Evolutionary conservation across 2,888 invertebrate genomes (phyloP).

Genomic region (Chrysomela aeneicollis): DNA sequence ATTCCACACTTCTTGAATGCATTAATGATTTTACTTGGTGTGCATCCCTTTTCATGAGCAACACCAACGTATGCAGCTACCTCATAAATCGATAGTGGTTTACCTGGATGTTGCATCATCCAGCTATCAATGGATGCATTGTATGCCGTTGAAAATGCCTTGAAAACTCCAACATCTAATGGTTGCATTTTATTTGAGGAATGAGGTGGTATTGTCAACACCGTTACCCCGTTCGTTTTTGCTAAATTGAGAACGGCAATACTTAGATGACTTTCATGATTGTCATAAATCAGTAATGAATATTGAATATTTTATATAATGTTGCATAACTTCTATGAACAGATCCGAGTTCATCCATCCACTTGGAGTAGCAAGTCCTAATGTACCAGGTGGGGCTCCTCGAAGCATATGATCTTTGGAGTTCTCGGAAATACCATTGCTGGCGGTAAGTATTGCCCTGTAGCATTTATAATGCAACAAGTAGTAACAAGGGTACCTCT

Average conservation of each 20-base stretch:
- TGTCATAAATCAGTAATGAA: neutral
- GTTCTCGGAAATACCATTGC: conserved; percentile 24
- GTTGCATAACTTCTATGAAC: conserved; percentile 18
- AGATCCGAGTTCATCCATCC: conserved; percentile 24
- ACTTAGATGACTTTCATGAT: neutral
- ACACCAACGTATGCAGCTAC: conserved; percentile 53
- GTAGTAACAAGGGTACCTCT: conserved; percentile 20
- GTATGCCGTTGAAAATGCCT: conserved; percentile 8
- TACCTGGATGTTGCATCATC: conserved; percentile 51
- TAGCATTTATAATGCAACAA: conserved; percentile 20
- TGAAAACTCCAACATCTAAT: conserved; percentile 17
- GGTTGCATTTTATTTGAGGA: conserved; percentile 15
- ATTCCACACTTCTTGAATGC: conserved; percentile 54
- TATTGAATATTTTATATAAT: neutral
- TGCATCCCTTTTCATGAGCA: conserved; percentile 51
- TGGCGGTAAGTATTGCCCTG: conserved; percentile 17
- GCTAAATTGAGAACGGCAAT: conserved; percentile 6
- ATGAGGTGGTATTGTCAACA: conserved; percentile 14
- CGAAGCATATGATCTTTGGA: conserved; percentile 14
- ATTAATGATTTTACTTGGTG: conserved; percentile 51
- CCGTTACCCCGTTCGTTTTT: conserved; percentile 16
- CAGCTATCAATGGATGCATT: conserved; percentile 46
- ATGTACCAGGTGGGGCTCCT: conserved; percentile 19
- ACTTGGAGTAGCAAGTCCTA: conserved; percentile 6
- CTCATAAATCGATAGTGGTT: conserved; percentile 57